A percentile compares a stretch with the other conserved stretches of the same genome.
These are phyloP conservation scores for Hestina assimilis DNA, from an alignment of 1,140 invertebrate genomes.

Conservation along the genomic window DNA sequence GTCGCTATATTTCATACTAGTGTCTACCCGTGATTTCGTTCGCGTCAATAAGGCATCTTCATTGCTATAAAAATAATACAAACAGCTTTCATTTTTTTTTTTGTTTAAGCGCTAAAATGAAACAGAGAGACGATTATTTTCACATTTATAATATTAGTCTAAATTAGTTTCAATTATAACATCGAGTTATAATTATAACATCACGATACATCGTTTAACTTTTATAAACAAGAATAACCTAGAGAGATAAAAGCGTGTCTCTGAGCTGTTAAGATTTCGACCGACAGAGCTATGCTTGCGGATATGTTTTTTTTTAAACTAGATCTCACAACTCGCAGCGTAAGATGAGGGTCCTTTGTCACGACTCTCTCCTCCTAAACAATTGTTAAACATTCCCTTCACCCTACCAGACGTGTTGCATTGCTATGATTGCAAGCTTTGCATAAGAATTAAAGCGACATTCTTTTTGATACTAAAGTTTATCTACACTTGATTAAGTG, in stretches of 20 bases:
- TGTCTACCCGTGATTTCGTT: no score
- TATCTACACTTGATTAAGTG: neutral
- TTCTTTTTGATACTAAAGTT: constrained; percentile 5
- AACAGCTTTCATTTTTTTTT: no score
- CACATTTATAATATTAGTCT: no score
- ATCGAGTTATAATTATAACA: constrained; percentile 4
- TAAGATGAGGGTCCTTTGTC: constrained; percentile 59
- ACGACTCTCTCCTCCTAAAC: constrained; percentile 41
- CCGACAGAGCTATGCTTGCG: constrained; percentile 6
- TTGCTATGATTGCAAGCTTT: constrained; percentile 14
- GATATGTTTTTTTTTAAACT: constrained; percentile 39
- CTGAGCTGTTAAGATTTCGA: constrained; percentile 26
- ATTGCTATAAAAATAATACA: no score
- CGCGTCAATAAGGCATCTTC: no score
- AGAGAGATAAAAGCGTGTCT: constrained; percentile 27
- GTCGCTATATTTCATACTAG: no score
- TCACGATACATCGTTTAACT: constrained; percentile 17
- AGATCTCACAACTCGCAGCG: constrained; percentile 34
- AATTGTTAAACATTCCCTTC: constrained; percentile 51
- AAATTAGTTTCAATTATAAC: no score
- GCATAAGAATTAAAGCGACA: constrained; percentile 3
- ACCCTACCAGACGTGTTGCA: constrained; percentile 20
- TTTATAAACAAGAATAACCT: constrained; percentile 26
- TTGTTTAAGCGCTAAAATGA: no score
- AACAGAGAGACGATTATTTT: no score